These are phyloP conservation scores for Coracopsis vasa DNA, from an alignment of 2,113 vertebrate genomes.

Conservation along the genomic window DNA sequence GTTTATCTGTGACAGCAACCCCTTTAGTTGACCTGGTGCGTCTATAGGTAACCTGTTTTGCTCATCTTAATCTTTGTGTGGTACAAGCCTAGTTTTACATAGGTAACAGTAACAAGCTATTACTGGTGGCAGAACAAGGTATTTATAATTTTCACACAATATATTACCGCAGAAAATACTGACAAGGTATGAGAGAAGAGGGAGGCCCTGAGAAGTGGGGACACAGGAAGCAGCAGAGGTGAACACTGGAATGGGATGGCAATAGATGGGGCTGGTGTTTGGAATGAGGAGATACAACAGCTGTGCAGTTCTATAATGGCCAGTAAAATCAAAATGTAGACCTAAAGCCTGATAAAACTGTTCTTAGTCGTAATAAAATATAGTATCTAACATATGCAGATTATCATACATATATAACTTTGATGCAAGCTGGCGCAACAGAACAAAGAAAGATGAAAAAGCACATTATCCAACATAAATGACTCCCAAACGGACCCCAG, in stretches of 20 bases:
- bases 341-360: neutral
- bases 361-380: neutral
- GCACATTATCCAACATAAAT: neutral
- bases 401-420: neutral
- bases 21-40: fast-evolving
- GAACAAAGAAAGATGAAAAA: neutral
- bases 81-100: neutral
- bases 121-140: fast-evolving
- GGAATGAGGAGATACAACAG: neutral
- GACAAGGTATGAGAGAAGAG: neutral
- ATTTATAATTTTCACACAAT: neutral
- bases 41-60: fast-evolving
- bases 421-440: neutral
- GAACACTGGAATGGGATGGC: neutral
- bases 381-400: fast-evolving
- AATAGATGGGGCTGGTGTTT: neutral
- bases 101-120: fast-evolving
- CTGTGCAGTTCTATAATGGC: fast-evolving
- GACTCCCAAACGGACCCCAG: neutral
- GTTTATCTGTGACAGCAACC: neutral
- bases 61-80: neutral
- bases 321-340: neutral
- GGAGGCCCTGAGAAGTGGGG: fast-evolving
- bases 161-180: fast-evolving
- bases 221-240: neutral